Base-by-base conservation (phyloP, 1,140 invertebrate genomes). In the Ephestia elutella region DNA sequence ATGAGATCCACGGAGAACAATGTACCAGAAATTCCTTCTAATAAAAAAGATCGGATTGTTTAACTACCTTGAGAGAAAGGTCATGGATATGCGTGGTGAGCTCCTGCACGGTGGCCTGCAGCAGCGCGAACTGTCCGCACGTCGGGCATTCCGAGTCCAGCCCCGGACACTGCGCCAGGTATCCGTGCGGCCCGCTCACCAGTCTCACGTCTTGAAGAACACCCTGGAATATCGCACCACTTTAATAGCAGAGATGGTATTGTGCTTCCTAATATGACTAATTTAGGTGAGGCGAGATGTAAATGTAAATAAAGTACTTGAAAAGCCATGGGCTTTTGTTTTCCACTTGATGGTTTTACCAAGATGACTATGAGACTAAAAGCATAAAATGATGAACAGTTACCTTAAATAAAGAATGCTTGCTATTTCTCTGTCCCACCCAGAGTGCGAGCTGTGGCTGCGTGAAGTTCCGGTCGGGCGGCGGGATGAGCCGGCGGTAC, bases 341-440 rank as follows among this genome's bases (percentile, higher is more conserved):
- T n/a, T n/a, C n/a, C n/a, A n/a, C n/a, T n/a, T n/a, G n/a, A n/a
- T n/a, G n/a, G n/a, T n/a, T n/a, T n/a, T n/a, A n/a, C n/a, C n/a
- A n/a, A n/a, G n/a, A n/a, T 25, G 21, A 25, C 7, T 25, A 25
- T 25, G 21, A n/a, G n/a, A n/a, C n/a, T n/a, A n/a, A n/a, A n/a
- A n/a, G n/a, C n/a, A n/a, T n/a, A n/a, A n/a, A n/a, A 25, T 25
- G 21, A 25, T 7, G 7, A 11, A 20, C 8, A 48, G 49, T 59
- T 64, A 97, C 96, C 93, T 96, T 96, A 89, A 96, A 97, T 70
- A 95, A 90, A 82, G 94, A 96, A 90, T 96, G 94, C 76, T 93
- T 94, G 78, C 91, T 91, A 86, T 95, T 95, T 75, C 96, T 92
- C 87, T 97, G 96, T 58, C 96, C 96, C 49, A 97, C 87, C 94